Base-by-base conservation (phyloP, 1,140 invertebrate genomes). In the Saccostrea echinata region DNA sequence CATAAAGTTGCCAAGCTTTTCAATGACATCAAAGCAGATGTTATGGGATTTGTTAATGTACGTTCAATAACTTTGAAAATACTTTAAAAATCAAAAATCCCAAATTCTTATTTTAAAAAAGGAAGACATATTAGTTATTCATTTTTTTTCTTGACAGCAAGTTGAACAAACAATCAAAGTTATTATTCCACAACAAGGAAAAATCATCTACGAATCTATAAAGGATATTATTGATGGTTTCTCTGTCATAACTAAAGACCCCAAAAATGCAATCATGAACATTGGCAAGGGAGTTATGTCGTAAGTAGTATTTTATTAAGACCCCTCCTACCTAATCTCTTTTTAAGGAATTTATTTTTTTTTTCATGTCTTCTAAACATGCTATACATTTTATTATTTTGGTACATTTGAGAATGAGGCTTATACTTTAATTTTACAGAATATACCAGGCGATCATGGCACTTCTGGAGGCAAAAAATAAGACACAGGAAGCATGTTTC, bases 31-130 rank as follows among this genome's bases (percentile, higher is more conserved):
- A 85, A 86, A 64, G 82, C 82, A 30, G 92, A 92, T 84, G 90
- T 93, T 12, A 86, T 91, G 85, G 84, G 71, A 18, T 92, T 92
- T 81, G 91, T 90, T 61, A 91, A 92, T 88, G 92, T 92, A 91
- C 86, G 90, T 89, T 61, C 3, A 24, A 21, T 81, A 33, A 21
- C 4, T 81, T 35, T 21, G 13, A 27, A 27, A 81, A 43, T 43
- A 43, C 43, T 43, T 43, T 1, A 43, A 43, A 43, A 43, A 8
- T 2, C 6, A 43, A 43, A 43, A 43, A 6, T 43, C 43, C 43
- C 2, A 43, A 43, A 43, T 8, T 43, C 9, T 43, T 43, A 43
- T 43, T 43, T 43, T 9, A 43, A 43, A 43, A 43, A 43, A 43
- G 1, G 1, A 43, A 43, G 43, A 6, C 43, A 8, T 43, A 43